Base-by-base conservation (phyloP, 1,140 invertebrate genomes). In the Idris sp. region DNA sequence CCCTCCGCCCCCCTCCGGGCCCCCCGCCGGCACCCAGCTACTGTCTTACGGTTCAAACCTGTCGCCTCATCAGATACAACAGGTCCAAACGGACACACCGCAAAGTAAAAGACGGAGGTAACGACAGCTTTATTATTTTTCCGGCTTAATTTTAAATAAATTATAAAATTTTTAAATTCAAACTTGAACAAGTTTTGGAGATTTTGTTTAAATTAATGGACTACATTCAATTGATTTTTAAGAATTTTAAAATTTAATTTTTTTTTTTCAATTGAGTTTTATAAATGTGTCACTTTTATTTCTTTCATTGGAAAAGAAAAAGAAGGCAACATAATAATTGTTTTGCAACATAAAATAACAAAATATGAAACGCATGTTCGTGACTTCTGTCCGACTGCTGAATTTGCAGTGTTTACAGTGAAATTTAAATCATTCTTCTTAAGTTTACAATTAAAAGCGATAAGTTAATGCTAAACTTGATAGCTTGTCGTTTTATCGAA, bases 51-150 rank as follows among this genome's bases (percentile, higher is more conserved):
- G 83, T 40, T 35, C 83, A 49, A 81, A 81, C 40, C 59, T 83
- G 62, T 83, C 83, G 79, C 83, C 82, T 61, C 84, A 81, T 80
- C 86, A 85, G 31, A 85, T 81, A 19, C 82, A 86, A 49, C 87
- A 85, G 64, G 71, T 84, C 56, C 86, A 87, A 68, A 56, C 83
- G 36, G 86, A 88, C 53, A 79, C 83, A 40, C 84, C 88, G 38
- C 87, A 87, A 58, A 83, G 86, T 11, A 90, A 90, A 79, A 83
- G 89, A 79, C 75, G 86, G 82, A 90, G 88, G 89, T 88, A 85
- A 14, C 2, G 15, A 2, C 7, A n/a, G n/a, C n/a, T n/a, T n/a
- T n/a, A n/a, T n/a, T n/a, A 18, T 11, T 25, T 7, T 28, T 35
- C 56, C 16, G n/a, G n/a, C n/a, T n/a, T n/a, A n/a, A n/a, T n/a